Percentiles rank a stretch among this genome's conserved stretches.
Conservation (phyloP, 1,140 invertebrate genomes). For the Acyrthosiphon pisum region DNA sequence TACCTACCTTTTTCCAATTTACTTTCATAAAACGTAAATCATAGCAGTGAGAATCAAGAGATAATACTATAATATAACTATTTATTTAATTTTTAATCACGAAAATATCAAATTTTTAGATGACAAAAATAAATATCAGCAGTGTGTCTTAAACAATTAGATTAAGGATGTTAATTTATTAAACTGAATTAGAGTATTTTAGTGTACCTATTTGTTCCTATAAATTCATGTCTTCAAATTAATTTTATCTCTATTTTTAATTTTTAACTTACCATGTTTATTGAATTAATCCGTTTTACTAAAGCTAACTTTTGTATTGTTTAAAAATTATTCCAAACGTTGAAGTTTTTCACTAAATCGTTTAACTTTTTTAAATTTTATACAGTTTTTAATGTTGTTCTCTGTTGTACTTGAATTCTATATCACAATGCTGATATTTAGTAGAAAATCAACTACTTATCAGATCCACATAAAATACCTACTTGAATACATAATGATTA, state of each 20-base stretch:
- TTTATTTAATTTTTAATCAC: neutral
- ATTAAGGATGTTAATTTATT: neutral
- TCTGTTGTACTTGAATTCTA: neutral
- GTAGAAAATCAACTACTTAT: neutral
- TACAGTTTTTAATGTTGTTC: neutral
- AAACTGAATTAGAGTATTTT: neutral
- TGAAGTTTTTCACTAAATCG: neutral
- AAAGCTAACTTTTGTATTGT: neutral
- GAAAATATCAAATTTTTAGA: neutral
- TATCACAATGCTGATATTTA: neutral
- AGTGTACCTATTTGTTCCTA: neutral
- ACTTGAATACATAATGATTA: neutral
- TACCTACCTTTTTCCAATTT: no score
- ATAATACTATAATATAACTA: neutral
- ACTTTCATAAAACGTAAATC: neutral
- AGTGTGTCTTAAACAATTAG: neutral
- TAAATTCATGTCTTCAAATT: neutral
- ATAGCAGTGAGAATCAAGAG: neutral
- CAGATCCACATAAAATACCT: neutral
- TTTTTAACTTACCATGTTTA: neutral
- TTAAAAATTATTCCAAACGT: neutral
- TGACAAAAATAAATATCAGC: neutral
- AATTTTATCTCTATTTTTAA: neutral
- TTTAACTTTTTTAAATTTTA: neutral
- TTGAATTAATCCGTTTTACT: neutral